Evolutionary conservation across 2,797 vertebrate species (phyloP), one percentile per base, ranked within the genome.

Genomic region (Astyanax mexicanus): DNA sequence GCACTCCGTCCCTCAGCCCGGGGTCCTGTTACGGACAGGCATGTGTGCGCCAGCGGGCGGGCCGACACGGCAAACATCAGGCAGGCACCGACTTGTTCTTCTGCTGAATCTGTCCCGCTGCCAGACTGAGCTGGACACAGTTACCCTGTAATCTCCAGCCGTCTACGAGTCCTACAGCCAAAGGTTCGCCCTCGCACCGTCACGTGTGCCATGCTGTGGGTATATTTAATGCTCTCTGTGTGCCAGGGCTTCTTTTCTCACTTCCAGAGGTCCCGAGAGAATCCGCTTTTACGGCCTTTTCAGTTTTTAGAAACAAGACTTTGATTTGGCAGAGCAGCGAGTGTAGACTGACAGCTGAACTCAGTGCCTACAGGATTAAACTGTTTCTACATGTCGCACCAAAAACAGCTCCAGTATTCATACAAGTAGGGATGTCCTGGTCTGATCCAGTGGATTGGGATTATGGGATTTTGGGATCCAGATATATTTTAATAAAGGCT

Each of bases 51-150:
- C 80, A 11, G 40, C 80, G 84, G 85, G 85, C 87, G 84, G 85
- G 85, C 87, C 88, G 62, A 90, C 86, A 90, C 86, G 87, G 90
- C 89, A 90, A 92, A 89, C 87, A 85, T 86, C 86, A 87, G 89
- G 52, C 83, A 82, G 60, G 86, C 89, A 64, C 80, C 80, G 84
- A 88, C 88, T 89, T 85, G 89, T 88, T 75, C 74, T 32, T 81
- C 82, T n/a, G 60, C 25, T 42, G 29, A 65, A 77, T 55, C 69
- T 27, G 51, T 58, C 60, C 32, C 4, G 32, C 60, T 57, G 62
- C 62, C 62, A 71, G 38, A 77, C 75, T 32, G 44, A 57, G 58
- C 55, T 19, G 71, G 51, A 73, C 75, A 72, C 15, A 12, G 21
- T 29, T 66, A 69, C 71, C 58, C 55, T 73, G 75, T 72, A 80